Percentiles rank a stretch among this genome's conserved stretches.
Evolutionary conservation across 2,797 vertebrate species (phyloP).

Genomic region (Leuciscus waleckii): DNA sequence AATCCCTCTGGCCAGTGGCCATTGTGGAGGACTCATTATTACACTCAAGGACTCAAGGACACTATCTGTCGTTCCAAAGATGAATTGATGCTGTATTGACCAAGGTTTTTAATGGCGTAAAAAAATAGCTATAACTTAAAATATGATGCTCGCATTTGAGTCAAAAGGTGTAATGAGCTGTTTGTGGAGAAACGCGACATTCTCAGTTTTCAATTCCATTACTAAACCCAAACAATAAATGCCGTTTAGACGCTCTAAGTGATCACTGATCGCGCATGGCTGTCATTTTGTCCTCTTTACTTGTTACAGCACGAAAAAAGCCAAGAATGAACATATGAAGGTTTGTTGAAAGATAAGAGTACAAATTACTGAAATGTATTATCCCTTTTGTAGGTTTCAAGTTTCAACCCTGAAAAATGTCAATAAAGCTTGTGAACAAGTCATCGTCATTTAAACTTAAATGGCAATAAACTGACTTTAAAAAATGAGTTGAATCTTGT

Average conservation of each 20-base stretch:
- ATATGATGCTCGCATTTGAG: neutral
- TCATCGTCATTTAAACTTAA: neutral
- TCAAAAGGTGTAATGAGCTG: neutral
- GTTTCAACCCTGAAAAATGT: neutral
- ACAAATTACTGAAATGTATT: neutral
- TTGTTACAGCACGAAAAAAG: neutral
- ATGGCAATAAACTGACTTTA: too few species aligned
- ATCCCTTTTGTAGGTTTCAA: neutral
- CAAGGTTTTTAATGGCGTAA: neutral
- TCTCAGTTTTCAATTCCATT: neutral
- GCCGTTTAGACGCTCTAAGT: neutral
- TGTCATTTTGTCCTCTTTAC: neutral
- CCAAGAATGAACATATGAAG: neutral
- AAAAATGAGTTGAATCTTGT: too few species aligned
- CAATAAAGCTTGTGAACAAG: neutral
- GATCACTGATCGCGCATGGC: neutral
- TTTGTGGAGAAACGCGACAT: neutral
- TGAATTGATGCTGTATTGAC: neutral
- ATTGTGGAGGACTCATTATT: neutral
- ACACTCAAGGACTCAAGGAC: neutral
- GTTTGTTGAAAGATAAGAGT: neutral
- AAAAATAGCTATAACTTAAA: neutral
- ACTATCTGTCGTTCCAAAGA: neutral
- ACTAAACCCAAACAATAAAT: neutral
- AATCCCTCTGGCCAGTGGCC: neutral